Evolutionary conservation across 2,888 invertebrate species (phyloP).

Genomic region (Nomada fucata): DNA sequence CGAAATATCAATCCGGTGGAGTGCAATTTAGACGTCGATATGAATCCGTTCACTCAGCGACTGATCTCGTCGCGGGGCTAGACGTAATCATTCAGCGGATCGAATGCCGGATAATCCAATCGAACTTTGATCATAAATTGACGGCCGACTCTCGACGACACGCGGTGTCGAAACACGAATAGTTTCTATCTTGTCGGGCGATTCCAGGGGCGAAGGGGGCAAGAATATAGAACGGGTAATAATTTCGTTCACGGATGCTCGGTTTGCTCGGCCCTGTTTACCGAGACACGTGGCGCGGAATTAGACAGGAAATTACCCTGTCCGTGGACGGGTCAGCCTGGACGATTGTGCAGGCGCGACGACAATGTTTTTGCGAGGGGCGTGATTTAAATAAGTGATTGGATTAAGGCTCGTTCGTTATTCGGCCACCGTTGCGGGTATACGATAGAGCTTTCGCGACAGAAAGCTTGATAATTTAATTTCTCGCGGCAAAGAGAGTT

Average conservation of each 20-base stretch:
- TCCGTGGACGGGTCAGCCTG: not conserved
- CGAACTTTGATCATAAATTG: conserved; percentile 7
- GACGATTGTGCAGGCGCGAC: conserved; percentile 22
- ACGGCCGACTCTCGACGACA: not conserved
- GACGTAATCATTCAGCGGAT: not conserved
- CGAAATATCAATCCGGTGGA: not conserved
- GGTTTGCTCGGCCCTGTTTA: conserved; percentile 7
- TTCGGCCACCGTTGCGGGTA: conserved; percentile 50
- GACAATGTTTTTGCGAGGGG: conserved; percentile 63
- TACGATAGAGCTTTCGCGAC: conserved; percentile 28
- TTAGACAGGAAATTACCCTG: conserved; percentile 23
- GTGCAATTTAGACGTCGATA: not conserved
- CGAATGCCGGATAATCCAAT: not conserved
- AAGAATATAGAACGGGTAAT: conserved; percentile 11
- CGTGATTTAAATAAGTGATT: conserved; percentile 73
- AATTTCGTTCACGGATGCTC: conserved; percentile 6
- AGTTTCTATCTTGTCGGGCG: not conserved
- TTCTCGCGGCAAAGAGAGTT: conserved; percentile 74
- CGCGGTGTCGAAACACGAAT: not conserved
- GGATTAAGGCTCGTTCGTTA: conserved; percentile 61
- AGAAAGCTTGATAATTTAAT: conserved; percentile 76
- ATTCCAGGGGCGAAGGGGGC: not conserved
- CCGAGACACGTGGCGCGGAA: conserved; percentile 36
- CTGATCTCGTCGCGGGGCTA: not conserved
- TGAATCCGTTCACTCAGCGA: not conserved